These are phyloP conservation scores for Cydia splendana DNA, from an alignment of 1,140 invertebrate genomes.

Conservation along the genomic window DNA sequence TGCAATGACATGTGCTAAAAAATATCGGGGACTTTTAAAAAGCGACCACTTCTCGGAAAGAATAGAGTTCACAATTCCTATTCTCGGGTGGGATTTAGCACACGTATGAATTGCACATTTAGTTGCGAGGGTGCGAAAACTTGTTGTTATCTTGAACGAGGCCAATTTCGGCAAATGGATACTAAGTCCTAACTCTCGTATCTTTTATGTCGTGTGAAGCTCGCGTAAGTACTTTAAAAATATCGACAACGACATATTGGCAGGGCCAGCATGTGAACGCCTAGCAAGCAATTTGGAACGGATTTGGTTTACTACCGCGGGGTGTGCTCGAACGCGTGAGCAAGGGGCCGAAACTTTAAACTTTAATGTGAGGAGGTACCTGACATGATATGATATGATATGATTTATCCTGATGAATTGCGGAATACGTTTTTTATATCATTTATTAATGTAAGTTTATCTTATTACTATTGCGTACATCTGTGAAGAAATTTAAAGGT, in stretches of 20 bases:
- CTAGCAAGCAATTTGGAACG: slow-evolving; percentile 70
- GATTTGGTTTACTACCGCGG: slow-evolving; percentile 68
- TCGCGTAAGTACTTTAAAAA: slow-evolving; percentile 69
- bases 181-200: slow-evolving; percentile 77
- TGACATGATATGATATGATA: too few species aligned
- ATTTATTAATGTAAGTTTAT: too few species aligned
- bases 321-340: slow-evolving; percentile 49
- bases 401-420: too few species aligned
- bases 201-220: slow-evolving; percentile 67
- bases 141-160: slow-evolving; percentile 77
- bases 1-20: slow-evolving; percentile 64
- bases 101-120: slow-evolving; percentile 76
- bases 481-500: too few species aligned
- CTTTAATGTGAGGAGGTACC: slow-evolving; percentile 9
- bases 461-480: too few species aligned
- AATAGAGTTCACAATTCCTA: slow-evolving; percentile 41
- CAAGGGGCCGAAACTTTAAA: slow-evolving; percentile 51
- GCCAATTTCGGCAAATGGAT: slow-evolving; percentile 78
- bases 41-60: neutral
- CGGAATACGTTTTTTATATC: neutral
- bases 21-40: slow-evolving; percentile 22
- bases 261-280: slow-evolving; percentile 50
- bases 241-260: slow-evolving; percentile 65
- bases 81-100: slow-evolving; percentile 49
- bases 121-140: slow-evolving; percentile 75